Evolutionary conservation across 2,113 vertebrate genomes (phyloP), one percentile per base, ranked within the genome.

Genomic region (Pseudorasbora parva): DNA sequence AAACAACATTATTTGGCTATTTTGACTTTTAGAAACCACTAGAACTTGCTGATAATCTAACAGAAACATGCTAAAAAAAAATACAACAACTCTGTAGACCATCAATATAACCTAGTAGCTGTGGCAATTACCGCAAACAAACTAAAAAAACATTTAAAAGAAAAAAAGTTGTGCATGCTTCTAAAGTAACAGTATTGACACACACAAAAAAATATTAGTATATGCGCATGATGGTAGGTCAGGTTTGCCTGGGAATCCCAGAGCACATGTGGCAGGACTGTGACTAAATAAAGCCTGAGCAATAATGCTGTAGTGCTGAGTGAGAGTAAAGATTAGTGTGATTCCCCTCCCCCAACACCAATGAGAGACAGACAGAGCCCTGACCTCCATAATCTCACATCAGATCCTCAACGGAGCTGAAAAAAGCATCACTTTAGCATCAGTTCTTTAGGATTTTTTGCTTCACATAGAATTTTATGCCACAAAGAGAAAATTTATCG

Each of bases 241-340:
- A 49, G 15, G 60, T 66, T 64, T n/a, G 8, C 43, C 43, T 15
- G 57, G 56, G 59, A 66, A 51, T 80, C 60, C 78, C 59, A 66
- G 25, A 51, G 43, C 37, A 30, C 78, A 80, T 80, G 78, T 78
- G 56, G 14, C 37, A 25, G 74, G 51, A 76, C 51, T n/a, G 56
- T 80, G 78, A 80, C 43, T 66, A 51, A 51, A 80, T 80, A 51
- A 66, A 80, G 25, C 41, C 78, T 21, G 45, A 68, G 73, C 37
- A 80, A 75, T 62, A 66, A 64, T 64, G 77, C 69, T 47, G 47
- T 30, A 73, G 69, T 47, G 47, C 66, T 11, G 82, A 78, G 71
- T 49, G 71, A 83, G 47, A 83, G 82, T 64, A 54, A 83, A 76
- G 82, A 83, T 83, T 83, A 83, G 82, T 83, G 56, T 54, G 57